These are phyloP conservation scores for Centropristis striata DNA, from an alignment of 2,113 vertebrate genomes.

Conservation along the genomic window DNA sequence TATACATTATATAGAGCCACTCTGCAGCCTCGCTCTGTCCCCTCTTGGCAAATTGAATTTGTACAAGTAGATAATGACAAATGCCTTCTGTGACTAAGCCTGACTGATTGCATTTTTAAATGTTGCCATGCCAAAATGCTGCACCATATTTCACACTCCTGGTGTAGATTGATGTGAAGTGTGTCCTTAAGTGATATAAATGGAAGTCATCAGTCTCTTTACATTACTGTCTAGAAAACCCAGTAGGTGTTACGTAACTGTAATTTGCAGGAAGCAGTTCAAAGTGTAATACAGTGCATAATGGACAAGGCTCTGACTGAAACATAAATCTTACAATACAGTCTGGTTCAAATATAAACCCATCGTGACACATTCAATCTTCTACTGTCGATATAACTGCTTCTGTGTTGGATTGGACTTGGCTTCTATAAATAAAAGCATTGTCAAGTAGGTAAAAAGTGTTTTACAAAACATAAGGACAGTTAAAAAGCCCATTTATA, in stretches of 20 bases:
- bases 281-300: neutral
- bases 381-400: neutral
- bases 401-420: neutral
- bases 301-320: neutral
- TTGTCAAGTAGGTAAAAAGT: no score
- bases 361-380: neutral
- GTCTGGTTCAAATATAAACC: neutral
- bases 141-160: constrained; percentile 34
- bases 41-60: constrained; percentile 46
- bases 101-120: constrained; percentile 50
- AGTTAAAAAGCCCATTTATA: neutral
- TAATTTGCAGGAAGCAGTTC: neutral
- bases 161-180: constrained; percentile 11
- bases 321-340: neutral
- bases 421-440: no score
- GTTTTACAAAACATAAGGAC: neutral
- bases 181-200: constrained; percentile 38
- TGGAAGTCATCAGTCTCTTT: constrained; percentile 4
- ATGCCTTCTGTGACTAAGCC: constrained; percentile 41
- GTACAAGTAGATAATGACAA: constrained; percentile 44
- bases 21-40: neutral
- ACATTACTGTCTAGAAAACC: neutral
- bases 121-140: neutral
- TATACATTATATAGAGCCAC: constrained; percentile 15
- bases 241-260: neutral